Conservation (phyloP, 2,113 vertebrate genomes). For the Salminus brasiliensis region DNA sequence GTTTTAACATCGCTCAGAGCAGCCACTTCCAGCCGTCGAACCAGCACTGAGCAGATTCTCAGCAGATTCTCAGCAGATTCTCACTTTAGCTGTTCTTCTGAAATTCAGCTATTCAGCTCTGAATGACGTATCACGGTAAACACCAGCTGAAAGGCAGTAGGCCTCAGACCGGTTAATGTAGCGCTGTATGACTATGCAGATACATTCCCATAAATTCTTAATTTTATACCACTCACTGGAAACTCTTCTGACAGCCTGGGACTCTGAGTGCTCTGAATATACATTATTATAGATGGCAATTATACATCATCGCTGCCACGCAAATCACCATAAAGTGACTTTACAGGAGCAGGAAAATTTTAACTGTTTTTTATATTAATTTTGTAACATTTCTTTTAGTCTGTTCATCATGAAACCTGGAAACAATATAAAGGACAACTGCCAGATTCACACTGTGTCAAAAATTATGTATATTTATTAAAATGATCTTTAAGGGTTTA, state of each 20-base stretch:
- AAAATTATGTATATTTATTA: too few species aligned
- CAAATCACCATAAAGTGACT: too few species aligned
- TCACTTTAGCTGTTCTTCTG: neutral
- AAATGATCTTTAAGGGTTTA: too few species aligned
- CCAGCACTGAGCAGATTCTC: neutral
- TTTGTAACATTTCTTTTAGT: too few species aligned
- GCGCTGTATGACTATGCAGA: too few species aligned
- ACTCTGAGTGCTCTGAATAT: slow-evolving; percentile 53
- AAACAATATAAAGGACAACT: too few species aligned
- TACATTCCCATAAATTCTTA: too few species aligned
- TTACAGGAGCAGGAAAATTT: too few species aligned
- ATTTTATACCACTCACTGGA: neutral
- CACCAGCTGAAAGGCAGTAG: neutral
- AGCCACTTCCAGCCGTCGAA: neutral
- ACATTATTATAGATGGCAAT: slow-evolving; percentile 79
- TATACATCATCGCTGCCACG: too few species aligned
- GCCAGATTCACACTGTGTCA: too few species aligned
- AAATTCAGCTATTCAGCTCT: neutral
- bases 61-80: neutral
- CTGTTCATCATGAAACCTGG: too few species aligned
- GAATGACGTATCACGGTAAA: neutral
- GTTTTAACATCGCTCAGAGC: slow-evolving; percentile 33
- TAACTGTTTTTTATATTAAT: too few species aligned
- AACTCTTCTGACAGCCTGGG: slow-evolving; percentile 49
- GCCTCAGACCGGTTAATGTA: neutral